Percentiles rank a stretch among this genome's conserved stretches.
Conservation (phyloP, 2,113 vertebrate genomes). For the Sander lucioperca region DNA sequence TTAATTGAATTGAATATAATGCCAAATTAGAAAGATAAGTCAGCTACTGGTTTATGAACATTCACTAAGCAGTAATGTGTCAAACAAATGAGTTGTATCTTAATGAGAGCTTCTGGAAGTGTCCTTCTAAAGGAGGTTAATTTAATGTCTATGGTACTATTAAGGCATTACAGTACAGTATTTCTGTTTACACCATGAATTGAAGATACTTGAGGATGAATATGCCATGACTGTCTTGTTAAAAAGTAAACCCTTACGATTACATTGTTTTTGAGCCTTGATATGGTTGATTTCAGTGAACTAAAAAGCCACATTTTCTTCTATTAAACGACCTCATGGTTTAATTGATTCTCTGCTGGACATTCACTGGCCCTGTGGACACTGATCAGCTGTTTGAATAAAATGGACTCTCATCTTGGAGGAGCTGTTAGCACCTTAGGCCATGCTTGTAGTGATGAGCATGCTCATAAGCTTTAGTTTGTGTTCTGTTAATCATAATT, state of each 20-base stretch:
- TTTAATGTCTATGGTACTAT: constrained; percentile 72
- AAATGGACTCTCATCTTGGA: constrained; percentile 26
- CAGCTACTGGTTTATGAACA: constrained; percentile 44
- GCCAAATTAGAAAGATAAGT: constrained; percentile 45
- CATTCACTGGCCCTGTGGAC: constrained; percentile 12
- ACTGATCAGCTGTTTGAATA: constrained; percentile 23
- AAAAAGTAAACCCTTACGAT: constrained; percentile 34
- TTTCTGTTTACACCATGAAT: constrained; percentile 60
- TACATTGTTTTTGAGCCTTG: constrained; percentile 31
- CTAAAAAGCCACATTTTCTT: constrained; percentile 33
- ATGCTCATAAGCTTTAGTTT: constrained; percentile 15
- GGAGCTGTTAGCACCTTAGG: constrained; percentile 38
- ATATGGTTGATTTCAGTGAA: constrained; percentile 28
- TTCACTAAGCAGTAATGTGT: constrained; percentile 53
- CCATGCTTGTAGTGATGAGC: constrained; percentile 18
- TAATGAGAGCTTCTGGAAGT: constrained; percentile 48
- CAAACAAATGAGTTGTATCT: constrained; percentile 44
- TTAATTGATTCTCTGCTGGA: constrained; percentile 35
- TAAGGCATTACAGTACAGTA: constrained; percentile 80
- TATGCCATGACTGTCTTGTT: constrained; percentile 47
- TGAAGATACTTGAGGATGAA: constrained; percentile 65
- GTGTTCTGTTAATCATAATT: constrained; percentile 14
- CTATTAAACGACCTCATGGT: constrained; percentile 24
- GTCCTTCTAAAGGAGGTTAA: constrained; percentile 49
- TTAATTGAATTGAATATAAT: constrained; percentile 18